phyloP scores from a whole-genome alignment of 2,888 invertebrate genomes.

The Leptinotarsa tumamoca region DNA sequence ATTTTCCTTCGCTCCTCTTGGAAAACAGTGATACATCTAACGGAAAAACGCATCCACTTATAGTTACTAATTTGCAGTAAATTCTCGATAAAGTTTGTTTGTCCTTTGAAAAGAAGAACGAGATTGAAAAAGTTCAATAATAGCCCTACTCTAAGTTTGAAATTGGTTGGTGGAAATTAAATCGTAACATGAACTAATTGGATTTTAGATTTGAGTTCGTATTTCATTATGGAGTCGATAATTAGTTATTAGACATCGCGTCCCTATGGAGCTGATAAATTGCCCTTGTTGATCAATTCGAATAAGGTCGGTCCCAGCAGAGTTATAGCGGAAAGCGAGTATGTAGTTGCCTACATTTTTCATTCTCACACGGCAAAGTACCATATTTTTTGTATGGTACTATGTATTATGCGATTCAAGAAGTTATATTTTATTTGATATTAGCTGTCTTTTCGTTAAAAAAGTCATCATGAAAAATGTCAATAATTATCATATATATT shows the following conservation, averaged over 20 bases:
- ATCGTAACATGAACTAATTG: slow-evolving; percentile 9
- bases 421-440: no score
- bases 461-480: no score
- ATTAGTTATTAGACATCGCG: slow-evolving; percentile 8
- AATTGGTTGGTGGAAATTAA: slow-evolving; percentile 6
- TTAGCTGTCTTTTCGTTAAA: no score
- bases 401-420: no score
- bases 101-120: not conserved
- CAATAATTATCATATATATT: no score
- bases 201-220: slow-evolving; percentile 21
- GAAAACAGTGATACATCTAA: not conserved
- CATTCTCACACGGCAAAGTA: not conserved
- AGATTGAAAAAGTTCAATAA: not conserved
- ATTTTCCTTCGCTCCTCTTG: no score
- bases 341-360: not conserved
- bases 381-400: no score
- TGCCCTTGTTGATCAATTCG: not conserved
- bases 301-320: no score
- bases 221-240: slow-evolving; percentile 10
- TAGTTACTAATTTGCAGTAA: not conserved
- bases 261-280: slow-evolving; percentile 15
- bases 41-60: not conserved
- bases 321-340: no score
- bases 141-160: not conserved
- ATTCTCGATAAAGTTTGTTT: not conserved